A percentile compares a stretch with the other conserved stretches of the same genome.
These are phyloP conservation scores for Rhyacophila evoluta DNA, from an alignment of 2,888 invertebrate species.

Conservation along the genomic window DNA sequence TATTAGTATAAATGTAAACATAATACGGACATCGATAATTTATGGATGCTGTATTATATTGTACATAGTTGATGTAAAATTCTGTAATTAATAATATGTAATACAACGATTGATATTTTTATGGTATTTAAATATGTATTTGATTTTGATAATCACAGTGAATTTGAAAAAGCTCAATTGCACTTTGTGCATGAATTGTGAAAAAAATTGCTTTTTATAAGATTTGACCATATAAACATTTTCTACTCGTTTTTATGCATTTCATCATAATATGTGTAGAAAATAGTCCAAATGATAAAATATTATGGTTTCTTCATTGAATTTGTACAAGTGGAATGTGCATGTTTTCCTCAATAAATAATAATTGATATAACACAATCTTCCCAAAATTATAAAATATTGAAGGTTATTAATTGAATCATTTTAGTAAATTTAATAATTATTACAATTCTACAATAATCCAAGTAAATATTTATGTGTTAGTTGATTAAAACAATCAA, in stretches of 20 bases:
- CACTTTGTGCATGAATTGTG: neutral
- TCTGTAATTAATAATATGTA: neutral
- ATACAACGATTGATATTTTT: neutral
- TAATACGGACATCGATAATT: neutral
- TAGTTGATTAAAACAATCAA: neutral
- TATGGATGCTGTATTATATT: neutral
- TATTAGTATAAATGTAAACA: neutral
- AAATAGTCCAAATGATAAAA: neutral
- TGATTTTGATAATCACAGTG: neutral
- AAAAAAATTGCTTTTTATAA: neutral
- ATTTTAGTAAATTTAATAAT: no score
- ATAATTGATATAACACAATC: neutral
- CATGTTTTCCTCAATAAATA: neutral
- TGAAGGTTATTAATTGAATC: no score
- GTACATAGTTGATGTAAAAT: neutral
- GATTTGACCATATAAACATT: neutral
- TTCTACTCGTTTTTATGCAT: no score
- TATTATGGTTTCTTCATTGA: neutral
- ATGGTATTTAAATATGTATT: neutral
- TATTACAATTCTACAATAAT: no score
- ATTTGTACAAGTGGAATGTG: conserved; percentile 10
- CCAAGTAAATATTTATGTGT: neutral
- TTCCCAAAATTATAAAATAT: neutral
- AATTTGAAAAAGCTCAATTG: neutral
- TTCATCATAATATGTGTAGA: no score